These are phyloP conservation scores for Phaethornis superciliosus DNA, from an alignment of 2,113 vertebrate genomes.

Conservation along the genomic window DNA sequence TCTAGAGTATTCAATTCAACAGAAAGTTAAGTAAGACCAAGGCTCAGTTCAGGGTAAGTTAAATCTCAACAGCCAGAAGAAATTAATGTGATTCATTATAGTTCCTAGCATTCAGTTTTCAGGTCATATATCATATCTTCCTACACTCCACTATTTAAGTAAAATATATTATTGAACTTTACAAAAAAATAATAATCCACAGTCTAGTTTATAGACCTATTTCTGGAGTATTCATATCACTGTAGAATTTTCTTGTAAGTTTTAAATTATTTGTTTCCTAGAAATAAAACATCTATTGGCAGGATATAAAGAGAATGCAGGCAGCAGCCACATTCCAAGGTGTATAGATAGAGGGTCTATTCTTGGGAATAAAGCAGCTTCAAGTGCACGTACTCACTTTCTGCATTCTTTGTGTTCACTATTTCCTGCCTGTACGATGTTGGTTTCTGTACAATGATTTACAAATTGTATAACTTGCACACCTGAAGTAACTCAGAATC, in stretches of 20 bases:
- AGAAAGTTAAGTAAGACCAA: neutral
- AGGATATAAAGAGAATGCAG: neutral
- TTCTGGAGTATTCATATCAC: neutral
- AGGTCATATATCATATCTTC: neutral
- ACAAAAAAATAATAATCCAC: neutral
- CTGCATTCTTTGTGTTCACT: neutral
- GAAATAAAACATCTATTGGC: neutral
- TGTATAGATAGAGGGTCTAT: rapidly evolving
- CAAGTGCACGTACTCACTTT: neutral
- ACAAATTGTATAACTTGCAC: neutral
- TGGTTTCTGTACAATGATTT: neutral
- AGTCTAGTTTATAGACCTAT: neutral
- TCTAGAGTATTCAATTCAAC: neutral
- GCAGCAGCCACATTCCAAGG: neutral
- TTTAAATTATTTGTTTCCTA: neutral
- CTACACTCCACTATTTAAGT: neutral
- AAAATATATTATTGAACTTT: neutral
- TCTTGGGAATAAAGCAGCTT: neutral
- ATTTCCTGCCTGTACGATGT: neutral
- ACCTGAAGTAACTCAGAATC: neutral
- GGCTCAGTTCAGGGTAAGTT: neutral
- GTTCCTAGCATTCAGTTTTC: neutral
- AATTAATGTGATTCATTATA: neutral
- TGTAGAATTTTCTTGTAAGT: neutral
- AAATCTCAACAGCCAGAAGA: neutral